Base-by-base conservation (phyloP, 2,888 invertebrate genomes). In the Apamea crenata region DNA sequence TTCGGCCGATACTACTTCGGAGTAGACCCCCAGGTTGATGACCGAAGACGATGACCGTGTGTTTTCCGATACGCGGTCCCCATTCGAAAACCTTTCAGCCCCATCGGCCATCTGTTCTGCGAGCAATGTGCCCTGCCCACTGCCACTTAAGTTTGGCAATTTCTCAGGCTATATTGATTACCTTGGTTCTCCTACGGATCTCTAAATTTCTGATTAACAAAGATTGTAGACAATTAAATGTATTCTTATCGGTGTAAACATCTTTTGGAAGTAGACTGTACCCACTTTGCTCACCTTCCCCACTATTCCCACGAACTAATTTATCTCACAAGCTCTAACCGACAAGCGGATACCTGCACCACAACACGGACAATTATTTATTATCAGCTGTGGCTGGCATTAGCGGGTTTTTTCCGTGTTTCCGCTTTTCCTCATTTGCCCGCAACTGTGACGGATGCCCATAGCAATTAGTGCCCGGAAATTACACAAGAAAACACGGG, bases 401-500 rank as follows among this genome's bases (percentile, higher is more conserved):
- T 92, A 93, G 84, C 90, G 83, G 87, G 88, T 77, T 85, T 85
- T 82, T 83, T 67, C 36, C 44, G 44, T 53, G 61, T 59, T 85
- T 81, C 87, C 86, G 92, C 93, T 94, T 95, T 95, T 94, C 93
- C 94, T 94, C 92, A 92, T 94, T 94, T 92, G 89, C 92, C 90
- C 90, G 82, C 87, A 87, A 88, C 91, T 94, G 93, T 96, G 96
- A 96, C 96, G 96, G 96, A 96, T 95, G 95, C 95, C 93, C 91
- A 90, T 88, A 91, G 96, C 95, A 96, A 96, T 96, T 96, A 96
- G 96, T 93, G 96, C 93, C 94, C 96, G 96, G 96, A 96, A 96
- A 96, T 96, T 96, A 96, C 96, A 94, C 94, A 95, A 96, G 96
- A 96, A 96, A 96, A 96, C 94, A 95, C 94, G 90, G 90, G 94